A percentile compares a stretch with the other conserved stretches of the same genome.
These are phyloP conservation scores for Climacteris rufus DNA, from an alignment of 2,113 vertebrate genomes.

Conservation along the genomic window DNA sequence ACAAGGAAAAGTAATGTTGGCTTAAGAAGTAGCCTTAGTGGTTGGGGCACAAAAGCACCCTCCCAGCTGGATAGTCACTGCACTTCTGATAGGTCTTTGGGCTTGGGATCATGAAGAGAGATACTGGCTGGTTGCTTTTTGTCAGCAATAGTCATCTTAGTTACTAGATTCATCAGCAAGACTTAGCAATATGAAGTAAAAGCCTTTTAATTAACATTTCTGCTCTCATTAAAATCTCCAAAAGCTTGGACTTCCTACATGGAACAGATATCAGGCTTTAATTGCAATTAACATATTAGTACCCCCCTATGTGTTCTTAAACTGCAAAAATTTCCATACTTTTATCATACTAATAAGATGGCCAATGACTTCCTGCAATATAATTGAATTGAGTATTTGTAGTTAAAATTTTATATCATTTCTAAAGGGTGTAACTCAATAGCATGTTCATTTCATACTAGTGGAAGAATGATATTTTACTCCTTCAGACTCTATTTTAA, in stretches of 20 bases:
- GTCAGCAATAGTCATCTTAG: not conserved
- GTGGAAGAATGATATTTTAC: not conserved
- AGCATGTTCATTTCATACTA: not conserved
- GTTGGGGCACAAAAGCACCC: not conserved
- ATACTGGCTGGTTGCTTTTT: not conserved
- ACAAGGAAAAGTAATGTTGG: not conserved
- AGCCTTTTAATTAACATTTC: not conserved
- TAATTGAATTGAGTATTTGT: not conserved
- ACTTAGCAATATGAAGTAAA: not conserved
- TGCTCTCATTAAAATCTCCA: not conserved
- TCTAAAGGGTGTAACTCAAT: not conserved
- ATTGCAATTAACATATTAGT: slow-evolving; percentile 23
- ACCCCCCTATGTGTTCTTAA: not conserved
- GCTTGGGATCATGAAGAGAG: not conserved
- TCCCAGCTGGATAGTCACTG: too few species aligned
- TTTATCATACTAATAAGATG: not conserved
- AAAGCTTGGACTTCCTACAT: not conserved
- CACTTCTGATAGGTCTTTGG: not conserved
- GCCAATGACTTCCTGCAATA: not conserved
- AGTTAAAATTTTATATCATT: not conserved
- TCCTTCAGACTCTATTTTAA: not conserved
- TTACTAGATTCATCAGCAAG: not conserved
- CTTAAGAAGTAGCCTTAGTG: not conserved
- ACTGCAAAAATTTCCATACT: not conserved
- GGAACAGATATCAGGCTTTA: slow-evolving; percentile 11